Evolutionary conservation across 92 coral and sea anemone genomes (phyloP).

Genomic region (Siderastrea siderea): DNA sequence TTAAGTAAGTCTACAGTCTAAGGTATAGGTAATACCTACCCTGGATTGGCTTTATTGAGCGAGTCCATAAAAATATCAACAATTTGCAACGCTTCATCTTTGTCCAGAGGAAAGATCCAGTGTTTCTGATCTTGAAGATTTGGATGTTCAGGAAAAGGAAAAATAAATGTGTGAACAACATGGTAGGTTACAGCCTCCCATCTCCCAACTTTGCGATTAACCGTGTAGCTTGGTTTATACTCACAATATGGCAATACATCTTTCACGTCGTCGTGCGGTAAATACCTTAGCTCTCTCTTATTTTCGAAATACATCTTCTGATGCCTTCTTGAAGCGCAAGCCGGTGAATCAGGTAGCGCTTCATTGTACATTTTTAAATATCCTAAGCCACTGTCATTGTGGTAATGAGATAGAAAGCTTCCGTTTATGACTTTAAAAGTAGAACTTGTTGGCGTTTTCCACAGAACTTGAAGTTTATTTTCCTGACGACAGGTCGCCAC

Average conservation of each 20-base stretch:
- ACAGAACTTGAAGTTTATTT: slow-evolving; percentile 47
- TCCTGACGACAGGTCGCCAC: slow-evolving; percentile 16
- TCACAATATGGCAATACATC: slow-evolving; percentile 63
- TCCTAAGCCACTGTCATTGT: slow-evolving; percentile 4
- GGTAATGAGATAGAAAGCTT: not conserved
- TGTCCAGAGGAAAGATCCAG: slow-evolving; percentile 67
- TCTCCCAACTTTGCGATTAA: not conserved
- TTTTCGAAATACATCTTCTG: slow-evolving; percentile 1
- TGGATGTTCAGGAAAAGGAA: slow-evolving; percentile 39
- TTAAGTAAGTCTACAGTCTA: not conserved
- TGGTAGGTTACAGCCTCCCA: slow-evolving; percentile 19
- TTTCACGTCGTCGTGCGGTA: slow-evolving; percentile 52
- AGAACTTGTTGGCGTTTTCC: slow-evolving; percentile 57
- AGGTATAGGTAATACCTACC: slow-evolving; percentile 55
- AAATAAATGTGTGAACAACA: slow-evolving; percentile 49
- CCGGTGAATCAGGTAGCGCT: slow-evolving; percentile 8
- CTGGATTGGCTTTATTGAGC: slow-evolving; percentile 62
- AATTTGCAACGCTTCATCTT: slow-evolving; percentile 59
- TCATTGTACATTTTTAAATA: slow-evolving; percentile 11
- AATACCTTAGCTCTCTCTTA: slow-evolving; percentile 8
- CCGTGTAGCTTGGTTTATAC: slow-evolving; percentile 74
- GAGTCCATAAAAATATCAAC: slow-evolving; percentile 67
- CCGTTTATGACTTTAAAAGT: slow-evolving; percentile 28
- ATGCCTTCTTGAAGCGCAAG: slow-evolving; percentile 25
- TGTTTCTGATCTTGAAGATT: slow-evolving; percentile 15